Conservation (phyloP, 2,888 invertebrate genomes). For the Diplazon laetatorius region DNA sequence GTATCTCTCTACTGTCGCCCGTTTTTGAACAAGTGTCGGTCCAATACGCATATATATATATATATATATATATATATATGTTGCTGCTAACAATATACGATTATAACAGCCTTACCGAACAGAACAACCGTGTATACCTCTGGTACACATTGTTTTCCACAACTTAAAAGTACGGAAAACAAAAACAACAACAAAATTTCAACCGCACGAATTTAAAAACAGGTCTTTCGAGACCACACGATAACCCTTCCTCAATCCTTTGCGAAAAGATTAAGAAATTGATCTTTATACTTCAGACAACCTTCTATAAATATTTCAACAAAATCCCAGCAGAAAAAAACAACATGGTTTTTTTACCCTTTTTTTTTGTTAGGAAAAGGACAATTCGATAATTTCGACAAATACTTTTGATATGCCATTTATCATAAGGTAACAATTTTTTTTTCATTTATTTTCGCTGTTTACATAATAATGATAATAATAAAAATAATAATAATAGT, state of each 20-base stretch:
- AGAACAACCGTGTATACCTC: constrained; percentile 56
- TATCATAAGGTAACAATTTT: constrained; percentile 19
- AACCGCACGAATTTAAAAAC: constrained; percentile 43
- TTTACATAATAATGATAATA: constrained; percentile 3
- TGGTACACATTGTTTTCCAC: constrained; percentile 39
- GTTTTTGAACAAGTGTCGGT: constrained; percentile 57
- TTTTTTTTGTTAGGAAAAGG: too few relatives aligned
- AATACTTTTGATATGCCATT: background rate
- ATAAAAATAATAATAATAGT: too few relatives aligned
- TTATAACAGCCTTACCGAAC: constrained; percentile 54
- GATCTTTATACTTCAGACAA: background rate
- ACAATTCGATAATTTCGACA: background rate
- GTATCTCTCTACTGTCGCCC: constrained; percentile 67
- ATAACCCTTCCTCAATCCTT: background rate
- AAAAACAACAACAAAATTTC: too few relatives aligned
- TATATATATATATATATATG: constrained; percentile 40
- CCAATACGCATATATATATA: constrained; percentile 45
- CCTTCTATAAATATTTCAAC: too few relatives aligned
- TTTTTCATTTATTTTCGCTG: constrained; percentile 36
- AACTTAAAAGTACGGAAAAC: constrained; percentile 48
- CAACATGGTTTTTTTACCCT: too few relatives aligned
- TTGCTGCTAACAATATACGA: constrained; percentile 56
- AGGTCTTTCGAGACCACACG: constrained; percentile 1
- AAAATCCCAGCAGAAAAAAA: too few relatives aligned
- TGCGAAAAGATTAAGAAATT: background rate